phyloP scores from a whole-genome alignment of 2,888 invertebrate species.

The Caenorhabditis wallacei region DNA sequence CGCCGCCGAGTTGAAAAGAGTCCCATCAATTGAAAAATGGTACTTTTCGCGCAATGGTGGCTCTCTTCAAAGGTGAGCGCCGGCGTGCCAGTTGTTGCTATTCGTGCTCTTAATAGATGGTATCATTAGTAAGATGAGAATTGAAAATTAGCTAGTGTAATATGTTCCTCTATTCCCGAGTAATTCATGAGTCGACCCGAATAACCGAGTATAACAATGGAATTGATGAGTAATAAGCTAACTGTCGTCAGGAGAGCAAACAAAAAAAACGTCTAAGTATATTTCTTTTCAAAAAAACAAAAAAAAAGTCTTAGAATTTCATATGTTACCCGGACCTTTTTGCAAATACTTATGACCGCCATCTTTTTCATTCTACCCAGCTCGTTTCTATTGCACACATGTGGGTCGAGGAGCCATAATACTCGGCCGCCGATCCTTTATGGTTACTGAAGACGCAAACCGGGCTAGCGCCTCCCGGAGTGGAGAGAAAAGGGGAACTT shows the following conservation, averaged over 20 bases:
- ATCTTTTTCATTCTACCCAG: slow-evolving; percentile 19
- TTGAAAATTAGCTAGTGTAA: neutral
- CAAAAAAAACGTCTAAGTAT: neutral
- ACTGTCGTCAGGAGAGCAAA: neutral
- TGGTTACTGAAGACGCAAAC: slow-evolving; percentile 64
- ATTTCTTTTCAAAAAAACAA: neutral
- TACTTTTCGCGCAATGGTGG: slow-evolving; percentile 46
- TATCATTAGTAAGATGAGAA: neutral
- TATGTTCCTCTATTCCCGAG: no score
- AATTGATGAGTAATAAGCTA: no score
- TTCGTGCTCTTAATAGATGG: neutral
- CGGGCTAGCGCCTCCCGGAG: slow-evolving; percentile 22
- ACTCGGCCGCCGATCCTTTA: slow-evolving; percentile 65
- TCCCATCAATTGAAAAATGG: slow-evolving; percentile 46
- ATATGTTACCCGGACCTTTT: slow-evolving; percentile 37
- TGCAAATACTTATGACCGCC: slow-evolving; percentile 29
- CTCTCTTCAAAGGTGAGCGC: slow-evolving; percentile 34
- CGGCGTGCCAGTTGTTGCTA: neutral
- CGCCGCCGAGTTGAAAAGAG: slow-evolving; percentile 9
- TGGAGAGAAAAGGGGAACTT: slow-evolving; percentile 17
- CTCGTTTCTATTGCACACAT: slow-evolving; percentile 59
- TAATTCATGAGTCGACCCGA: no score
- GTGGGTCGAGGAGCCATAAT: slow-evolving; percentile 58
- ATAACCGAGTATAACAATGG: no score
- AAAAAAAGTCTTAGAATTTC: neutral